These are phyloP conservation scores for Drosophila rubida DNA, from an alignment of 2,888 invertebrate species.

Conservation along the genomic window DNA sequence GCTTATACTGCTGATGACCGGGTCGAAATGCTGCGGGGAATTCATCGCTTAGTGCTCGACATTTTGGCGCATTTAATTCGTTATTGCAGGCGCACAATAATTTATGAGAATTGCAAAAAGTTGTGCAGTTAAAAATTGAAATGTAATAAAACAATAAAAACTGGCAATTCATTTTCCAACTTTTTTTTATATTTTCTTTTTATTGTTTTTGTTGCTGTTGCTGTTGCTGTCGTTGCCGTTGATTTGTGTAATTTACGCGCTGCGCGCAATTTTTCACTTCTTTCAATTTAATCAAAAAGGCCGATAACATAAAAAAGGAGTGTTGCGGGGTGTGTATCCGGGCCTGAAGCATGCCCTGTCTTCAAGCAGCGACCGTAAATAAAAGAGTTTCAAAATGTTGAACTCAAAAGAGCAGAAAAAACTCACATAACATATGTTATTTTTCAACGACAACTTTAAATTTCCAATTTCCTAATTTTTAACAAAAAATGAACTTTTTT, in stretches of 20 bases:
- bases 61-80: slow-evolving; percentile 7
- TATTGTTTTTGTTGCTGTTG: slow-evolving; percentile 37
- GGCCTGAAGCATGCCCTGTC: neutral
- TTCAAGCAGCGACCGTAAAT: too few relatives aligned
- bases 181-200: slow-evolving; percentile 38
- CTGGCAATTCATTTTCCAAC: slow-evolving; percentile 50
- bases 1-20: slow-evolving; percentile 33
- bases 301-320: slow-evolving; percentile 6
- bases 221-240: slow-evolving; percentile 49
- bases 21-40: slow-evolving; percentile 18
- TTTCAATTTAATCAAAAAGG: slow-evolving; percentile 67
- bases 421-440: too few relatives aligned
- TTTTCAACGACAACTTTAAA: too few relatives aligned
- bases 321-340: neutral
- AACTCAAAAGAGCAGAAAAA: too few relatives aligned
- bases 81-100: slow-evolving; percentile 18
- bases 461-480: too few relatives aligned
- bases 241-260: slow-evolving; percentile 75
- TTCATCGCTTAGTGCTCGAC: slow-evolving; percentile 18
- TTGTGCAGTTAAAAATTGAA: slow-evolving; percentile 19
- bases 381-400: too few relatives aligned
- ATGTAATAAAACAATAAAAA: slow-evolving; percentile 41
- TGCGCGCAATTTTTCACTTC: slow-evolving; percentile 70
- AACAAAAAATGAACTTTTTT: neutral
- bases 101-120: slow-evolving; percentile 35